phyloP scores from a whole-genome alignment of 2,113 vertebrate species.

The Boleophthalmus pectinirostris region DNA sequence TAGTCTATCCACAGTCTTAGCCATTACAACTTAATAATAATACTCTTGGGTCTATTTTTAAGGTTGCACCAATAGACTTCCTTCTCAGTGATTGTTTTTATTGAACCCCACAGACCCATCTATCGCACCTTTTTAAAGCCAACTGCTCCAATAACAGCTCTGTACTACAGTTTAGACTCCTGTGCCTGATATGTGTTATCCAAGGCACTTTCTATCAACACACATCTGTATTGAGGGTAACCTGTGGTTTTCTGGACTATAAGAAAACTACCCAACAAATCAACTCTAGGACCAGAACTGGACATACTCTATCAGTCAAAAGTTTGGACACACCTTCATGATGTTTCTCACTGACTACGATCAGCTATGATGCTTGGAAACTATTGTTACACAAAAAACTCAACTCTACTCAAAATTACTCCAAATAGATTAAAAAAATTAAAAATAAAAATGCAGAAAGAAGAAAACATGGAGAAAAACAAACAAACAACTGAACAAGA shows the following conservation, averaged over 20 bases:
- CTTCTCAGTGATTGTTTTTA: slow-evolving; percentile 11
- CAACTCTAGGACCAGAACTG: neutral
- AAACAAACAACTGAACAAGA: too few relatives aligned
- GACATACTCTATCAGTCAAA: neutral
- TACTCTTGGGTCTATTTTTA: slow-evolving; percentile 13
- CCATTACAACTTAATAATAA: slow-evolving; percentile 10
- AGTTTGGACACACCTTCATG: too few relatives aligned
- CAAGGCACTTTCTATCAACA: slow-evolving; percentile 5
- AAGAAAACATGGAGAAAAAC: too few relatives aligned
- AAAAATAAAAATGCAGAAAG: too few relatives aligned
- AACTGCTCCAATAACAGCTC: slow-evolving; percentile 5
- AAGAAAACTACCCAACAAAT: neutral
- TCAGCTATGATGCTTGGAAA: too few relatives aligned
- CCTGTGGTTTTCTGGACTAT: slow-evolving; percentile 15
- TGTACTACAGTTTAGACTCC: neutral
- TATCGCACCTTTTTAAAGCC: slow-evolving; percentile 11
- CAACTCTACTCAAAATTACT: too few relatives aligned
- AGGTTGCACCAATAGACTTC: slow-evolving; percentile 7
- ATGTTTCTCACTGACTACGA: too few relatives aligned
- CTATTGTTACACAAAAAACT: too few relatives aligned
- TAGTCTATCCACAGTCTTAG: slow-evolving; percentile 2
- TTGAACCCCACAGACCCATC: slow-evolving; percentile 16
- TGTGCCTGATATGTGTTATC: slow-evolving; percentile 11
- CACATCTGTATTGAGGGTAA: neutral
- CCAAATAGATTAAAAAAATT: too few relatives aligned